Evolutionary conservation across 2,113 vertebrate genomes (phyloP), one percentile per base, ranked within the genome.

Genomic region (Mormyrus lacerda): DNA sequence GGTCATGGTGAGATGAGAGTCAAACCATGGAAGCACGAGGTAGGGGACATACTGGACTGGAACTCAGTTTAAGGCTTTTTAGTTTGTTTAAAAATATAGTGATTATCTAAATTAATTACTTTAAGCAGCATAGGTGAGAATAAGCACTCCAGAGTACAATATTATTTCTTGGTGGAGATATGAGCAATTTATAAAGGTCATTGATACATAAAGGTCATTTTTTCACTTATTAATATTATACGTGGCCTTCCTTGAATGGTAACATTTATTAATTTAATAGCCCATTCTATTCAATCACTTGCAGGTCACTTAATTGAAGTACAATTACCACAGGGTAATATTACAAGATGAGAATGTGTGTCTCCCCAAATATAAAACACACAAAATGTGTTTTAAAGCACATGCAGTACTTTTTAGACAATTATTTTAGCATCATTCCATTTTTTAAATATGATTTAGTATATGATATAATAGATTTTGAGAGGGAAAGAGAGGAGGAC

Each of bases 171-270:
- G n/a, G 10, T 0, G 61, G 10, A 69, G 61, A 69, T 69, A 69
- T 31, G 61, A 31, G 61, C 61, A 69, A 69, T 69, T 69, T 69
- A 69, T 69, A 69, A 31, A 69, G 61, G 61, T 69, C 61, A 69
- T 69, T 69, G 61, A 69, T 69, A 69, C 61, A 69, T 69, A 69
- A 69, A 69, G 61, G 61, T 69, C n/a, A 69, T 69, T 69, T 69
- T 69, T 69, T 69, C 61, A 69, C 61, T 31, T 69, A 69, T 13
- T 69, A 69, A 69, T 69, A 69, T 69, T 69, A 69, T 27, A 69
- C 27, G 10, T 31, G n/a, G 61, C 10, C 61, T 31, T 69, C n/a
- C 61, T 69, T 31, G n/a, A 69, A n/a, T 69, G 61, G 73, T 79
- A 79, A 42, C 73, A 79, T 79, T 79, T 79, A 39, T 79, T 79